Base-by-base conservation (phyloP, 2,113 vertebrate species). In the Lasiurus cinereus region DNA sequence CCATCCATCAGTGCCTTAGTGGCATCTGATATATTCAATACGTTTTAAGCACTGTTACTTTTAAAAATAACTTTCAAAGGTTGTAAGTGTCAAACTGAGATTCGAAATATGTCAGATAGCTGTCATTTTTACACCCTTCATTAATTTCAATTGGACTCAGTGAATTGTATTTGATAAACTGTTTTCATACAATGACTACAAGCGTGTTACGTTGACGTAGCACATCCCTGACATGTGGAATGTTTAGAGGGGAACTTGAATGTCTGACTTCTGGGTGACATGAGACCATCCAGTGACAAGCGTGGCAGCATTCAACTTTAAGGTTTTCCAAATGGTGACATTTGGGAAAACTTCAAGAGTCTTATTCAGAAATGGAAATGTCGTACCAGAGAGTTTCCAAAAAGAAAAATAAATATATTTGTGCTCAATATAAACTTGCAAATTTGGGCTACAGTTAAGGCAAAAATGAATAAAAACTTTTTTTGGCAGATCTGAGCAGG, bases 11-110 rank as follows among this genome's bases (percentile, higher is more conserved):
- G 83, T 46, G 88, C 48, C 83, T 97, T 93, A 69, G 94, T 59
- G 59, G 94, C 94, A 76, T 74, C 59, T 85, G 91, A 96, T 93
- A 86, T 96, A 94, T 93, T 96, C 93, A 94, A 97, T 97, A 97
- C 93, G 96, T 97, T 94, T 97, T 94, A 95, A 97, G 96, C 79
- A 96, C 70, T 83, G 93, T 94, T 67, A 64, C 86, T 95, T 97
- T 97, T 97, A 97, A 97, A 97, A 97, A 97, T 97, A 97, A 97
- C 97, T 97, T 95, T 96, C 93, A 97, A 97, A 97, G 96, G 94
- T 97, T 98, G 96, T 97, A 97, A 95, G 94, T 97, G 97, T 98
- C 96, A 97, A 87, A 93, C 80, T 54, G 87, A 97, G 90, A 97
- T 97, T 98, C 96, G 95, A 98, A 98, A 97, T 97, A 97, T 96